Percentiles rank a stretch among this genome's conserved stretches.
Evolutionary conservation across 1,140 invertebrate species (phyloP).

Genomic region (Protaetia brevitarsis): DNA sequence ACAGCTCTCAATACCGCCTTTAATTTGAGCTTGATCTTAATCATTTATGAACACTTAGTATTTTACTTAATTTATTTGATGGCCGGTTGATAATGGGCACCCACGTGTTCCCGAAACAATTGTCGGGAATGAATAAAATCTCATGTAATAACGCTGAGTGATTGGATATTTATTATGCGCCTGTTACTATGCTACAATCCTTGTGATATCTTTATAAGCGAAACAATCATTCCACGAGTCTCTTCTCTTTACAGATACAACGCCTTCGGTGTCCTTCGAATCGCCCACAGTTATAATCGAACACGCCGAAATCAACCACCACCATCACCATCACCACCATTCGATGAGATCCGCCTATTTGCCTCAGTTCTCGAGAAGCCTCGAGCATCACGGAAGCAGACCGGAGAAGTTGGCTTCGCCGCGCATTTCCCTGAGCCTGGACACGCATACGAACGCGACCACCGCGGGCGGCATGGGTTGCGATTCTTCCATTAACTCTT

Average conservation of each 20-base stretch:
- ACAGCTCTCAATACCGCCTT: too few relatives aligned
- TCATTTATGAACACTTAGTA: too few relatives aligned
- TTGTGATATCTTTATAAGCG: too few relatives aligned
- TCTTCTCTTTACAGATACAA: neutral
- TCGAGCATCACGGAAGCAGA: conserved; percentile 37
- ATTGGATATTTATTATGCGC: too few relatives aligned
- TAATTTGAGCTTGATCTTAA: too few relatives aligned
- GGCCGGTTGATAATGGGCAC: too few relatives aligned
- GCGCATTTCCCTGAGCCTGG: conserved; percentile 42
- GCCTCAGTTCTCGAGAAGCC: conserved; percentile 42
- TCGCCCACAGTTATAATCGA: conserved; percentile 27
- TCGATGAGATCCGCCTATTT: neutral
- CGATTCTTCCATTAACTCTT: conserved; percentile 18
- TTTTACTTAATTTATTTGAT: too few relatives aligned
- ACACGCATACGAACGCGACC: conserved; percentile 32
- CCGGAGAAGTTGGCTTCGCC: conserved; percentile 30
- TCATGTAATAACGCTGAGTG: too few relatives aligned
- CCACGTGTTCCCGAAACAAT: too few relatives aligned
- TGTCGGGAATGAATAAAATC: too few relatives aligned
- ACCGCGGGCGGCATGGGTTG: neutral
- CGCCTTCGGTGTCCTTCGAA: conserved; percentile 25
- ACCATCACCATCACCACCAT: conserved; percentile 5
- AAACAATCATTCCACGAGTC: too few relatives aligned
- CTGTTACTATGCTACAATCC: too few relatives aligned
- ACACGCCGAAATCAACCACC: conserved; percentile 24